Evolutionary conservation across 2,888 invertebrate genomes (phyloP).

Genomic region (Opisthograptis luteolata): DNA sequence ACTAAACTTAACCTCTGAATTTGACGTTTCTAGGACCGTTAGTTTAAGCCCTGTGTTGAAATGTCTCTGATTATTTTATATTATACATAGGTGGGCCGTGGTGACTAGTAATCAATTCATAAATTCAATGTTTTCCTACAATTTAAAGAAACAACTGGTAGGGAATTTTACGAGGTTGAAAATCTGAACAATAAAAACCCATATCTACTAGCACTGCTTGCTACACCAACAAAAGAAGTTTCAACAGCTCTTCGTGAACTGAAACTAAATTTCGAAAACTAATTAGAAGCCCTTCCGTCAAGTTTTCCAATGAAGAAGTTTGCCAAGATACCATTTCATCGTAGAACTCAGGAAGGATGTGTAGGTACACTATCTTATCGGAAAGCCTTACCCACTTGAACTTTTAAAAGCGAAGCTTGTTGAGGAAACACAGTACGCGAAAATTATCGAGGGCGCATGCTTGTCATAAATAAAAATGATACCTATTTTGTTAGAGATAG

Average conservation of each 20-base stretch:
- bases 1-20: no score
- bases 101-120: no score
- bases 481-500: no score
- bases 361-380: conserved; percentile 13
- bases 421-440: conserved; percentile 2
- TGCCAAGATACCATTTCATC: conserved; percentile 25
- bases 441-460: background rate
- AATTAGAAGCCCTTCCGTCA: conserved; percentile 26
- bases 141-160: no score
- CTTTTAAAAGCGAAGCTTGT: conserved; percentile 15
- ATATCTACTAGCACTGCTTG: conserved; percentile 1
- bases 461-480: background rate
- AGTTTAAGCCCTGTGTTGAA: no score
- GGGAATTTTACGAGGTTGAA: background rate
- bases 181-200: background rate
- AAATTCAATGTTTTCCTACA: no score
- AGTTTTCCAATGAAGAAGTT: conserved; percentile 29
- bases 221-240: conserved; percentile 18
- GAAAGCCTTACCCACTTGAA: conserved; percentile 11
- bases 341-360: conserved; percentile 14
- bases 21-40: no score
- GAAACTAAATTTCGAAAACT: conserved; percentile 28
- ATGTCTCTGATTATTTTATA: no score
- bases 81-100: no score
- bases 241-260: conserved; percentile 11